phyloP scores from a whole-genome alignment of 2,113 vertebrate species.

The Motacilla tschutschensis region DNA sequence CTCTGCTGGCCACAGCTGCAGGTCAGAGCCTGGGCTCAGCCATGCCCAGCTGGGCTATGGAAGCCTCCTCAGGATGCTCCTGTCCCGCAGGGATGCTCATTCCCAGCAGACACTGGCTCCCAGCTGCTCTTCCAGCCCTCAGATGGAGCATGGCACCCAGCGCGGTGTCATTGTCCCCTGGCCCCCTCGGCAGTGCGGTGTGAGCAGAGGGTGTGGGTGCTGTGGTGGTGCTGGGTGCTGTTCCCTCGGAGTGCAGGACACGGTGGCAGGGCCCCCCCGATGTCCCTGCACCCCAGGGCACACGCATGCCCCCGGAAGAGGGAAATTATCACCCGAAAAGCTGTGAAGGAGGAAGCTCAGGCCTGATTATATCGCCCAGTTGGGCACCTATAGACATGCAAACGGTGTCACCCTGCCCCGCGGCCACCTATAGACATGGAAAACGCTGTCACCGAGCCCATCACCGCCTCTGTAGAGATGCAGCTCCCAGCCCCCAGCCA shows the following conservation, averaged over 20 bases:
- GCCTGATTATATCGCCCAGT: not conserved
- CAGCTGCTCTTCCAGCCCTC: not conserved
- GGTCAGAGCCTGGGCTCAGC: not conserved
- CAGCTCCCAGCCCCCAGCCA: not conserved
- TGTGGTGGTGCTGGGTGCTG: not conserved
- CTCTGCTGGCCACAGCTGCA: fast-evolving
- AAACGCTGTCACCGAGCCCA: not conserved
- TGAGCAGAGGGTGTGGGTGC: not conserved
- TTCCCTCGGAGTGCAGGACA: not conserved
- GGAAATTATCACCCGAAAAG: not conserved
- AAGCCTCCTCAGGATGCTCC: fast-evolving
- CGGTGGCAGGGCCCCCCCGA: not conserved
- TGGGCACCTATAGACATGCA: not conserved
- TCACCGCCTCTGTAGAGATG: not conserved
- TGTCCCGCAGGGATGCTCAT: not conserved
- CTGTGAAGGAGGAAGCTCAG: not conserved
- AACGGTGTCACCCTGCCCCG: not conserved
- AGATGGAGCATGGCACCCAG: fast-evolving
- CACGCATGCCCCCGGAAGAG: not conserved
- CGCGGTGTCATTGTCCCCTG: fast-evolving
- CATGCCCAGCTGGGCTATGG: not conserved
- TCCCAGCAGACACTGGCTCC: fast-evolving
- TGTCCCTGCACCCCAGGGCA: not conserved
- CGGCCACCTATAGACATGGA: not conserved
- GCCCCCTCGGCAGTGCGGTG: fast-evolving